Conservation (phyloP, 2,888 invertebrate species). For the Clostera curtula region DNA sequence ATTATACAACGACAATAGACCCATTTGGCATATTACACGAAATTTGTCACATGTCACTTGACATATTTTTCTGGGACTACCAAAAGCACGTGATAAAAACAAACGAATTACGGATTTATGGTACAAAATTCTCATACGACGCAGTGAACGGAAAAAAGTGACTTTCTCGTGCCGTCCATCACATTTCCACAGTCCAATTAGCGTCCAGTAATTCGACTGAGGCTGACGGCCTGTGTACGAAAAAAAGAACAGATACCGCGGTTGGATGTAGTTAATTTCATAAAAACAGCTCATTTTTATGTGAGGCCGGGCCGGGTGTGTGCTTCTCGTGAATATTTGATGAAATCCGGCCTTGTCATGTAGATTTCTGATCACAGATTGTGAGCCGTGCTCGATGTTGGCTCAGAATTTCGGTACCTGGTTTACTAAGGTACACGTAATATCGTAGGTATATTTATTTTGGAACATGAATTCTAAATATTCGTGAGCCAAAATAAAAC, state of each 20-base stretch:
- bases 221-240: conserved; percentile 55
- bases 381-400: conserved; percentile 18
- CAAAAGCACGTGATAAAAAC: conserved; percentile 18
- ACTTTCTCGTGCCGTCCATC: conserved; percentile 59
- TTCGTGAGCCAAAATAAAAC: too few relatives aligned
- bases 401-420: conserved; percentile 9
- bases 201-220: conserved; percentile 67
- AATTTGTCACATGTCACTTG: conserved; percentile 6
- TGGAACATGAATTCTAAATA: too few relatives aligned
- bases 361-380: conserved; percentile 38
- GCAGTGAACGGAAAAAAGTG: conserved; percentile 37
- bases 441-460: too few relatives aligned
- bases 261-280: conserved; percentile 66
- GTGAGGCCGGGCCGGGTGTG: conserved; percentile 52
- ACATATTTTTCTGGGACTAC: conserved; percentile 14
- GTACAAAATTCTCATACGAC: conserved; percentile 30
- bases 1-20: too few relatives aligned
- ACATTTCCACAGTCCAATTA: conserved; percentile 72
- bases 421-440: conserved; percentile 6
- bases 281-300: conserved; percentile 73
- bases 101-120: conserved; percentile 30
- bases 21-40: too few relatives aligned
- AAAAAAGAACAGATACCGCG: conserved; percentile 58
- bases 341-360: conserved; percentile 38
- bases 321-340: conserved; percentile 62